Conservation (phyloP, 2,888 invertebrate species). For the Endomychus coccineus region DNA sequence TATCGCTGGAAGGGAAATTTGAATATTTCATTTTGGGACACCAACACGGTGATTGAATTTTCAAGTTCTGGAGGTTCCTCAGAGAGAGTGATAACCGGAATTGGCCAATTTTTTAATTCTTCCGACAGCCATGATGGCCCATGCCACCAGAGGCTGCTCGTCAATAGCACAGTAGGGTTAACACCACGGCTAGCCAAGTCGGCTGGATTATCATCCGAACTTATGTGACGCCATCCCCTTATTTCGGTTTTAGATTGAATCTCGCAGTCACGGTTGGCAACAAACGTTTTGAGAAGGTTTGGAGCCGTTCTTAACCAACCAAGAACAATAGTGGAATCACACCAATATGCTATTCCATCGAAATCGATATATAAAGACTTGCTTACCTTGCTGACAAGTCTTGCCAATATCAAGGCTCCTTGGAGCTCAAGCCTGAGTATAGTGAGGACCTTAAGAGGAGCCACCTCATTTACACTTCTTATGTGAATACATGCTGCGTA, state of each 20-base stretch:
- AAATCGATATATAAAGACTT: constrained; percentile 1
- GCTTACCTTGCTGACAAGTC: constrained; percentile 9
- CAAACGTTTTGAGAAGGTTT: constrained; percentile 13
- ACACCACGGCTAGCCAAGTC: constrained; percentile 9
- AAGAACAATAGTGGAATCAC: constrained; percentile 12
- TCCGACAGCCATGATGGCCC: constrained; percentile 8
- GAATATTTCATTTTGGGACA: too few relatives aligned
- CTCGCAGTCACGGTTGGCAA: constrained; percentile 11
- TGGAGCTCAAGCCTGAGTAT: constrained; percentile 21
- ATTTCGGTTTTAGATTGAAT: constrained; percentile 9
- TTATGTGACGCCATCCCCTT: constrained; percentile 13
- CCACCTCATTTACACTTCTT: constrained; percentile 18
- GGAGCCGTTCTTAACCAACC: constrained; percentile 13
- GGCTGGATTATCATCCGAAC: constrained; percentile 13
- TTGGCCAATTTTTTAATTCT: too few relatives aligned
- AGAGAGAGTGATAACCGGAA: too few relatives aligned
- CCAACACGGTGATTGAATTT: too few relatives aligned
- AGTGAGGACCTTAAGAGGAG: constrained; percentile 20
- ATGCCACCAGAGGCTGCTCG: constrained; percentile 11
- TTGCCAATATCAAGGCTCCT: constrained; percentile 17
- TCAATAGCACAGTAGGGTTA: constrained; percentile 2
- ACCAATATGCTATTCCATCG: constrained; percentile 13
- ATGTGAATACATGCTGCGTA: constrained; percentile 23
- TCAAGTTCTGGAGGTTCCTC: too few relatives aligned
- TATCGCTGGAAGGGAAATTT: too few relatives aligned